A percentile compares a stretch with the other conserved stretches of the same genome.
These are phyloP conservation scores for Ptychochromis oligacanthus DNA, from an alignment of 2,113 vertebrate genomes.

Conservation along the genomic window DNA sequence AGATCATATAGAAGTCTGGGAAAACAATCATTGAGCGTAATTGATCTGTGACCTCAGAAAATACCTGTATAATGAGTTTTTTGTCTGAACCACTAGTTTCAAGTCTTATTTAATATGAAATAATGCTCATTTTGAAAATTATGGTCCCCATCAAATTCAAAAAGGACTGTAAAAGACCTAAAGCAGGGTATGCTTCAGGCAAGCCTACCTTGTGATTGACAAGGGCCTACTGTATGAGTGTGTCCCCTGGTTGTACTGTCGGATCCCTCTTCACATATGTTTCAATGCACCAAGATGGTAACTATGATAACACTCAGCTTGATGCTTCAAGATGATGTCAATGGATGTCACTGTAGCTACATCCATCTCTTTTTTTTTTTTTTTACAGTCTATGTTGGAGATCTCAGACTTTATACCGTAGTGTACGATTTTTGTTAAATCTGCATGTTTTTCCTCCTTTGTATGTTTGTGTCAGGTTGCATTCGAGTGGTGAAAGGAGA, in stretches of 20 bases:
- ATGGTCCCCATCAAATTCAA: neutral
- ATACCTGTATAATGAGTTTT: neutral
- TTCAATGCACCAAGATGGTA: neutral
- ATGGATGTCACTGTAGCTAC: neutral
- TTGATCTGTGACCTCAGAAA: neutral
- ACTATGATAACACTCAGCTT: neutral
- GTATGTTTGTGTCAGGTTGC: constrained; percentile 80
- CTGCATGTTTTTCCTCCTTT: neutral
- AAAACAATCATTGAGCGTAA: neutral
- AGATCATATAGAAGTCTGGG: neutral
- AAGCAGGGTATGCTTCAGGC: neutral
- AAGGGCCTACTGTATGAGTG: neutral
- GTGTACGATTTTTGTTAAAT: neutral
- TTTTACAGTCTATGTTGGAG: neutral
- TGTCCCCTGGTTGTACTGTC: neutral
- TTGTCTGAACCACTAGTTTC: neutral
- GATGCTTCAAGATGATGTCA: neutral
- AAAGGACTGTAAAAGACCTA: neutral
- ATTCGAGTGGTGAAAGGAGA: constrained; percentile 92
- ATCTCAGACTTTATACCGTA: neutral
- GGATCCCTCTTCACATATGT: neutral
- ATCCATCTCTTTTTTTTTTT: neutral
- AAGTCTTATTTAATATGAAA: neutral
- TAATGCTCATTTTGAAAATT: neutral
- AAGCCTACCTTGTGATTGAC: neutral